These are phyloP conservation scores for Xenops minutus DNA, from an alignment of 2,797 vertebrate genomes.

Conservation along the genomic window DNA sequence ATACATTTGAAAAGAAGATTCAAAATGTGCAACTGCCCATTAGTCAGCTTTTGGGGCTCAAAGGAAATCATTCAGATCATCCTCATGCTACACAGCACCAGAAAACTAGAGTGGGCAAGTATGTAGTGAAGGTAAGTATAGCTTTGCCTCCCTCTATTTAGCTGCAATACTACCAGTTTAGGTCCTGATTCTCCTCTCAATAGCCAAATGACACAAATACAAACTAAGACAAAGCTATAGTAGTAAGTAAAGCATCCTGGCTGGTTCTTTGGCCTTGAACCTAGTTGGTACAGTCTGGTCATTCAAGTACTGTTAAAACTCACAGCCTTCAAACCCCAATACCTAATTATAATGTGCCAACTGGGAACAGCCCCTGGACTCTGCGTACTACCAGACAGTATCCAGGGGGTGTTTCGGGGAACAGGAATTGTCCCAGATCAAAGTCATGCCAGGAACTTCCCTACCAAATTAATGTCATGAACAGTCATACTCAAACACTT, in stretches of 20 bases:
- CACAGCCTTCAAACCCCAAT: background rate
- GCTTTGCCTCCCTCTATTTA: background rate
- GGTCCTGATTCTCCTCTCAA: background rate
- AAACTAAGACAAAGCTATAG: background rate
- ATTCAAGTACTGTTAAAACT: background rate
- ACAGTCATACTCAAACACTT: background rate
- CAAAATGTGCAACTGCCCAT: background rate
- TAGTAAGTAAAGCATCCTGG: background rate
- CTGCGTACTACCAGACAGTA: background rate
- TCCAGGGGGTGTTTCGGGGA: background rate
- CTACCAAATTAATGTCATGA: background rate
- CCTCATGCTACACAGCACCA: background rate
- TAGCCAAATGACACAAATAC: background rate
- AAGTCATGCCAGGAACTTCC: background rate
- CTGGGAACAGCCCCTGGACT: background rate
- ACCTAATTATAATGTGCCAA: background rate
- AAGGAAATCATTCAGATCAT: background rate
- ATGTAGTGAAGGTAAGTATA: background rate
- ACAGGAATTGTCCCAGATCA: background rate
- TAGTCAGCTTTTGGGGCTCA: background rate
- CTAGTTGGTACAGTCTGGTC: background rate
- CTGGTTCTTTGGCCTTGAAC: background rate
- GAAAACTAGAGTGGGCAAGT: background rate
- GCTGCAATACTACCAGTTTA: background rate
- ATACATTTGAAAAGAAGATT: background rate